Percentiles rank a stretch among this genome's conserved stretches.
These are phyloP conservation scores for Nannobrachium achirus DNA, from an alignment of 2,113 vertebrate genomes.

Conservation along the genomic window DNA sequence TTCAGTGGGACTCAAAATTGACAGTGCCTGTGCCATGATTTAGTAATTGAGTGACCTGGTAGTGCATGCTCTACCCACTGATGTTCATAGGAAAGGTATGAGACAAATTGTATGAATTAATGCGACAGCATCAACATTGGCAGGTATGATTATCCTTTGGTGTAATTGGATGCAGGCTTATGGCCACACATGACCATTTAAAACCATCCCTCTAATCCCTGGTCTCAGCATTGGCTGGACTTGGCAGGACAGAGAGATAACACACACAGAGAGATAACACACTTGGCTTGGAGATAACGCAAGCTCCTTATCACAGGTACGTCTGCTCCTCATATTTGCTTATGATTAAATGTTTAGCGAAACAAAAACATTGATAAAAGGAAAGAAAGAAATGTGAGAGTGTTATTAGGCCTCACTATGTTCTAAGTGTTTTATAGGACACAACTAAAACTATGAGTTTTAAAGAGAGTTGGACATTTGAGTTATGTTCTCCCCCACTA, in stretches of 20 bases:
- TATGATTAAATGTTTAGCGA: too few species aligned
- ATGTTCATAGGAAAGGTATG: too few species aligned
- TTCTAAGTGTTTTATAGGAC: too few species aligned
- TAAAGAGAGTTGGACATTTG: too few species aligned
- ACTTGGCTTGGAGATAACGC: slow-evolving; percentile 29
- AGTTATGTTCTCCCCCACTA: too few species aligned
- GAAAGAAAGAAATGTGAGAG: neutral
- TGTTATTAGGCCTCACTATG: neutral
- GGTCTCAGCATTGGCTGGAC: slow-evolving; percentile 68
- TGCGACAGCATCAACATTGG: slow-evolving; percentile 10
- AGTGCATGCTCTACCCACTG: too few species aligned
- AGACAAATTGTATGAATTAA: too few species aligned
- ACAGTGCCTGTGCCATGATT: too few species aligned
- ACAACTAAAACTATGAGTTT: too few species aligned
- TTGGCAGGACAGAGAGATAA: slow-evolving; percentile 48
- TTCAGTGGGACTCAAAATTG: too few species aligned
- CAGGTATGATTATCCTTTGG: slow-evolving; percentile 59
- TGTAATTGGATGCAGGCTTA: slow-evolving; percentile 79
- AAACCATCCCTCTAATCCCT: slow-evolving; percentile 76
- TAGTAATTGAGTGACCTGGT: too few species aligned
- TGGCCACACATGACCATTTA: slow-evolving; percentile 76
- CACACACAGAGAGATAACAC: slow-evolving; percentile 15
- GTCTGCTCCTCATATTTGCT: neutral
- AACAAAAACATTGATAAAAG: too few species aligned
- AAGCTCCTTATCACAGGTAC: slow-evolving; percentile 52